Evolutionary conservation across 1,140 invertebrate genomes (phyloP), one percentile per base, ranked within the genome.

Genomic region (Heliothis subflexa): DNA sequence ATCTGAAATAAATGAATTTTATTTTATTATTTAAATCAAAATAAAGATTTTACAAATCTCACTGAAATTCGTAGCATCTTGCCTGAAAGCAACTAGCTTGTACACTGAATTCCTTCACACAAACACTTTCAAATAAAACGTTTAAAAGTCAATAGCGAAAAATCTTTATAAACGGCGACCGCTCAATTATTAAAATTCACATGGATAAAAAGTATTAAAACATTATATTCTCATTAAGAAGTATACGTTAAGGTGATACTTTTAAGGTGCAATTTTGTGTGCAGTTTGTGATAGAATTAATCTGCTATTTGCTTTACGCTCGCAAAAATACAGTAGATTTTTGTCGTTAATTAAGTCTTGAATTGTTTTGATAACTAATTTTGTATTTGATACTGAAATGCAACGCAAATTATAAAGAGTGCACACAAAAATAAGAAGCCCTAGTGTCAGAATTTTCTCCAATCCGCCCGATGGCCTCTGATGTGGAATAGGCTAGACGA

Each of bases 131-230:
- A 45, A 72, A 78, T 52, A 70, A 70, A 76, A 80, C 54, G 64
- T 70, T 75, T 62, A 70, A 75, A 80, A 76, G 64, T 80, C 71
- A 80, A 76, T 76, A 57, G 78, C 40, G 70, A 72, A 79, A 72
- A 76, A 80, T 62, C 72, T 80, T 73, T 64, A 71, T 71, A 72
- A 78, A 64, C 77, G 72, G 77, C 57, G 59, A 78, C 66, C 77
- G 72, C 68, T 78, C 77, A 78, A 78, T 78, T 78, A 78, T 71
- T 68, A 14, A 52, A 14, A 14, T 7, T 7, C 28, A 5, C 1
- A 72, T 18, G n/a, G 11, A 40, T 0, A 18, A 9, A 78, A 78
- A 1, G 47, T 21, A 13, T 25, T 59, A 70, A 25, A 14, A 10
- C 12, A 1, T 0, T 2, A 12, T 55, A 2, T 28, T 11, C 13